A percentile compares a stretch with the other conserved stretches of the same genome.
phyloP scores from a whole-genome alignment of 2,113 vertebrate species.

The Xiphophorus maculatus region DNA sequence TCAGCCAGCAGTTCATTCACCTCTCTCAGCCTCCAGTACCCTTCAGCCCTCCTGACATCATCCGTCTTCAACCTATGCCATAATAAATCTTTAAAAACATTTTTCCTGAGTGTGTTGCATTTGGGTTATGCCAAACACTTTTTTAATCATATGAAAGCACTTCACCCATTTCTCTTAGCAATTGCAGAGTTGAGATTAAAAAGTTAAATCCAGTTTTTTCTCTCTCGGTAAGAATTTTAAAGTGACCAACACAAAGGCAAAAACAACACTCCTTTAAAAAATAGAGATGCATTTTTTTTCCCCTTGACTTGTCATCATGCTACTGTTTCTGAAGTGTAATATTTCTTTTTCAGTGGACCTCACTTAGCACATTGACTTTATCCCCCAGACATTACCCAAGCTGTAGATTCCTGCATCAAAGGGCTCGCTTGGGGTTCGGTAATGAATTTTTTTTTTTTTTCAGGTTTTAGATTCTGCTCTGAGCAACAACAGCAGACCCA shows the following conservation, averaged over 20 bases:
- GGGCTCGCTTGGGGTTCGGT: slow-evolving; percentile 18
- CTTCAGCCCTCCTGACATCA: slow-evolving; percentile 5
- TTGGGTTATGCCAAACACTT: slow-evolving; percentile 6
- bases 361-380: slow-evolving; percentile 25
- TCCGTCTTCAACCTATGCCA: neutral
- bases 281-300: neutral
- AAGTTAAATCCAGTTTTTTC: neutral
- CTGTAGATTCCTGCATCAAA: slow-evolving; percentile 41
- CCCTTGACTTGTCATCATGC: neutral
- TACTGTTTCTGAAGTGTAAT: neutral
- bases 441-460: slow-evolving; percentile 15
- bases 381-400: slow-evolving; percentile 28
- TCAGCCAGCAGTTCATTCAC: slow-evolving; percentile 10
- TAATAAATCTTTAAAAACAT: slow-evolving; percentile 15
- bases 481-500: slow-evolving; percentile 44
- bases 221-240: neutral
- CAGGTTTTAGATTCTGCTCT: slow-evolving; percentile 37
- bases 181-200: slow-evolving; percentile 25
- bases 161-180: neutral
- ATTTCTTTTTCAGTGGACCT: slow-evolving; percentile 27
- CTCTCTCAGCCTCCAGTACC: slow-evolving; percentile 1
- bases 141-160: slow-evolving; percentile 3
- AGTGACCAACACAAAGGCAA: neutral
- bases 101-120: neutral
- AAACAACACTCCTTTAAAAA: neutral